phyloP scores from a whole-genome alignment of 2,797 vertebrate species.

The Scolopax rusticola region DNA sequence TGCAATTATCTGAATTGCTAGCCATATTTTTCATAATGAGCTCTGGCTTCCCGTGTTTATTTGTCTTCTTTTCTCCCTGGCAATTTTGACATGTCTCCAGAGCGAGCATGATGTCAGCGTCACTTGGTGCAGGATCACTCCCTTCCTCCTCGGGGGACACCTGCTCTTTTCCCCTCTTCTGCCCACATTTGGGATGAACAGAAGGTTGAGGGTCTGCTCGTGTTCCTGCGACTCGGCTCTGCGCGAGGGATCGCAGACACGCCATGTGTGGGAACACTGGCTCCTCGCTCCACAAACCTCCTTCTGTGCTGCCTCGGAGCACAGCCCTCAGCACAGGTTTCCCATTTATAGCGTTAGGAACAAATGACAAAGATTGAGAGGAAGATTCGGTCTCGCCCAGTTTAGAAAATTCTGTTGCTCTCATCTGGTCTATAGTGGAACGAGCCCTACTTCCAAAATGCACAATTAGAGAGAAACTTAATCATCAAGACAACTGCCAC shows the following conservation, averaged over 20 bases:
- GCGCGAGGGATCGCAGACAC: slow-evolving; percentile 60
- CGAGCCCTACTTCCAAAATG: slow-evolving; percentile 50
- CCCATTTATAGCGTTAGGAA: slow-evolving; percentile 50
- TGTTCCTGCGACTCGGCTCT: slow-evolving; percentile 55
- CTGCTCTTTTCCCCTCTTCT: slow-evolving; percentile 62
- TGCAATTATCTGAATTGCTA: slow-evolving; percentile 39
- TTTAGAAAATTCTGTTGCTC: slow-evolving; percentile 41
- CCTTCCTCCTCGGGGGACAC: slow-evolving; percentile 53
- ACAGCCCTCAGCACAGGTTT: slow-evolving; percentile 50
- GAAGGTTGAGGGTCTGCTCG: slow-evolving; percentile 72
- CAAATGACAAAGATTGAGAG: slow-evolving; percentile 52
- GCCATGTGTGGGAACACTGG: slow-evolving; percentile 55
- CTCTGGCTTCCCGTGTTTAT: slow-evolving; percentile 56
- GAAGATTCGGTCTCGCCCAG: neutral
- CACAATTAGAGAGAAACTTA: slow-evolving; percentile 17
- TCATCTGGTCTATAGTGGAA: neutral
- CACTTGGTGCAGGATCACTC: slow-evolving; percentile 23
- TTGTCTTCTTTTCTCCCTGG: slow-evolving; percentile 32
- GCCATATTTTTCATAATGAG: slow-evolving; percentile 58
- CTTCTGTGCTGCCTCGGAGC: slow-evolving; percentile 52
- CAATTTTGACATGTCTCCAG: slow-evolving; percentile 59
- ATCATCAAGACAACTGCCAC: neutral
- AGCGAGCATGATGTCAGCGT: slow-evolving; percentile 38
- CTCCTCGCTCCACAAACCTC: slow-evolving; percentile 53
- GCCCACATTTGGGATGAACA: slow-evolving; percentile 60